phyloP scores from a whole-genome alignment of 1,140 invertebrate genomes.

The Trigoniulus corallinus region DNA sequence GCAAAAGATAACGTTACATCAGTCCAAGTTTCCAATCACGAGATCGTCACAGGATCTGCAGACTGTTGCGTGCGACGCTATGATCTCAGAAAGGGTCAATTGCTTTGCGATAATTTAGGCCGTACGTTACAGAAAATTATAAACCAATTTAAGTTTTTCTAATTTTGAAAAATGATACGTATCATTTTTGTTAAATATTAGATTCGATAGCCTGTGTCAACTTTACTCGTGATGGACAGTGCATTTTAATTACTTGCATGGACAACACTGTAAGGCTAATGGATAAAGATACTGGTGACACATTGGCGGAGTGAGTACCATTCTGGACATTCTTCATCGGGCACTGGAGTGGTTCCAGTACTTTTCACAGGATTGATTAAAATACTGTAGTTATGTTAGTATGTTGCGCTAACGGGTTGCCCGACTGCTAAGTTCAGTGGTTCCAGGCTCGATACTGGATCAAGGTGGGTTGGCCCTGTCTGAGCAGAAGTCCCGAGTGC shows the following conservation, averaged over 20 bases:
- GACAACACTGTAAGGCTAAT: conserved; percentile 66
- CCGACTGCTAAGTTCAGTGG: background rate
- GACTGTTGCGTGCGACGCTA: conserved; percentile 75
- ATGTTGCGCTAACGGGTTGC: background rate
- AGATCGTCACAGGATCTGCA: conserved; percentile 79
- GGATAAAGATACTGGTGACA: conserved; percentile 72
- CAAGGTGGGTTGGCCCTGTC: too few species aligned
- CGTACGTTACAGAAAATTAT: conserved; percentile 29
- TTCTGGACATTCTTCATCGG: too few species aligned
- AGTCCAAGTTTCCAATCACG: conserved; percentile 66
- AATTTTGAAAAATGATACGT: too few species aligned
- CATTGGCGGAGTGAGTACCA: conserved; percentile 47
- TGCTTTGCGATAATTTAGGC: conserved; percentile 70
- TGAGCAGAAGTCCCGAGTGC: background rate
- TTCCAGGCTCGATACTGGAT: too few species aligned
- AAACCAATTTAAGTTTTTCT: background rate
- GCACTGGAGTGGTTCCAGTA: too few species aligned
- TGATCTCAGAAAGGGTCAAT: conserved; percentile 69
- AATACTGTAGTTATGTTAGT: background rate
- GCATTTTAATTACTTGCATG: conserved; percentile 62
- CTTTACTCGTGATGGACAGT: conserved; percentile 70
- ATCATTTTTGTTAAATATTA: conserved; percentile 17
- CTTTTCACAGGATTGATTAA: too few species aligned
- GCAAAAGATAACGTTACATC: conserved; percentile 85
- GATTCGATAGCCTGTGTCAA: conserved; percentile 53